A percentile compares a stretch with the other conserved stretches of the same genome.
Evolutionary conservation across 30 jellyfish, hydroid and myxozoan genomes (phyloP).

Genomic region (Aurelia sp.): DNA sequence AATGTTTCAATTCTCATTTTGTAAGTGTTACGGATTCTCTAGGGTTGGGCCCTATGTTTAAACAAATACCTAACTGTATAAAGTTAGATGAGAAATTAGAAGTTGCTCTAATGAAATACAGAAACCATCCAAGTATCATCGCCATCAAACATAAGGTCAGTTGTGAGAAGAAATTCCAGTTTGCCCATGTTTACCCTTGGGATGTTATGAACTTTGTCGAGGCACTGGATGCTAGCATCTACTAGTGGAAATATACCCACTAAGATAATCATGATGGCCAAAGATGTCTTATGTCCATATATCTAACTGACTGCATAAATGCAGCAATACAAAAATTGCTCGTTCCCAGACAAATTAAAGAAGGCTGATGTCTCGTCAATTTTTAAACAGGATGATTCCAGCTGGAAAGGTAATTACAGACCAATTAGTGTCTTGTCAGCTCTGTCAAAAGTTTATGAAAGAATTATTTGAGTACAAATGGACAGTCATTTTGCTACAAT

Average conservation of each 20-base stretch:
- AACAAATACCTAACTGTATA: no score
- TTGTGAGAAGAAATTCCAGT: neutral
- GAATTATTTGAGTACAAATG: neutral
- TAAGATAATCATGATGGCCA: conserved; percentile 1
- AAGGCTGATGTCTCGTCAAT: no score
- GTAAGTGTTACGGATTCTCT: conserved; percentile 27
- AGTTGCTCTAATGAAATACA: conserved; percentile 5
- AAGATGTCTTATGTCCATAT: no score
- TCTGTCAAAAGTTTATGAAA: neutral
- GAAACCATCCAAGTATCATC: no score
- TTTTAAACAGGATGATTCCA: no score
- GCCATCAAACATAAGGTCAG: conserved; percentile 8
- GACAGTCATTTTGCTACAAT: neutral
- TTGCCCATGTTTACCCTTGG: conserved; percentile 15
- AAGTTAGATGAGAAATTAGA: conserved; percentile 12
- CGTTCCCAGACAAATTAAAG: conserved; percentile 5
- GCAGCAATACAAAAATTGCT: neutral
- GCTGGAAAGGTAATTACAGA: no score
- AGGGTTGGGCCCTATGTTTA: no score
- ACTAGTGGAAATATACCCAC: no score
- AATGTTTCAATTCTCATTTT: conserved; percentile 24
- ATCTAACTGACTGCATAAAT: conserved; percentile 35
- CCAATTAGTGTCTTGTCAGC: no score
- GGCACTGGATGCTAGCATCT: no score
- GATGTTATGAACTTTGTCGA: no score